phyloP scores from a whole-genome alignment of 2,888 invertebrate species.

The Asteroscopus sphinx region DNA sequence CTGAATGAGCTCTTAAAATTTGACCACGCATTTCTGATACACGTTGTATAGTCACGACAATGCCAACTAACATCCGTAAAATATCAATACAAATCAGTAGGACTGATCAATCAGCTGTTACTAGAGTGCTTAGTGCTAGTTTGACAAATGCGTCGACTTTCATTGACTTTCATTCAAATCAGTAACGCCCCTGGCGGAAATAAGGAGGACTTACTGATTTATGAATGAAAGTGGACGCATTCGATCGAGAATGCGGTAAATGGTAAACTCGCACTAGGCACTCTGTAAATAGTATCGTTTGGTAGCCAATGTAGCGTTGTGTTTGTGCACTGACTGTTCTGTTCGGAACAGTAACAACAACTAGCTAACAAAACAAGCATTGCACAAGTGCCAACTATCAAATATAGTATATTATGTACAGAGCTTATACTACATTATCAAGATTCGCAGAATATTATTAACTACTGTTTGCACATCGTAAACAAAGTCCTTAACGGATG shows the following conservation, averaged over 20 bases:
- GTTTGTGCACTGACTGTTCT: slow-evolving; percentile 37
- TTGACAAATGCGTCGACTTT: too few relatives aligned
- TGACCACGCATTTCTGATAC: too few relatives aligned
- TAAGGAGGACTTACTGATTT: too few relatives aligned
- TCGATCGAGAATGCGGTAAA: too few relatives aligned
- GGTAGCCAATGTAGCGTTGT: slow-evolving; percentile 17
- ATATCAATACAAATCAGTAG: slow-evolving; percentile 13
- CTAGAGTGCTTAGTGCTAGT: too few relatives aligned
- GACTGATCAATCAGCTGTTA: slow-evolving; percentile 28
- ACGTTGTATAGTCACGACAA: too few relatives aligned
- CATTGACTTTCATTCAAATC: too few relatives aligned
- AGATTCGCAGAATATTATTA: slow-evolving; percentile 45
- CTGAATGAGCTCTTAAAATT: too few relatives aligned
- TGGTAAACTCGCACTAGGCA: too few relatives aligned
- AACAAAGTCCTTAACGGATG: slow-evolving; percentile 22
- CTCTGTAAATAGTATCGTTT: slow-evolving; percentile 18
- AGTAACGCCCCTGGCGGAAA: too few relatives aligned
- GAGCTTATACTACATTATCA: slow-evolving; percentile 32
- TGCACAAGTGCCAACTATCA: slow-evolving; percentile 60
- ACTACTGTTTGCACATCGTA: slow-evolving; percentile 22
- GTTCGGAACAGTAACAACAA: slow-evolving; percentile 31
- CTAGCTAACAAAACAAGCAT: slow-evolving; percentile 56
- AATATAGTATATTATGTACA: slow-evolving; percentile 16
- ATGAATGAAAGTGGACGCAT: too few relatives aligned
- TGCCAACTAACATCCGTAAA: too few relatives aligned